Evolutionary conservation across 2,888 invertebrate genomes (phyloP).

Genomic region (Tetrapedia diversipes): DNA sequence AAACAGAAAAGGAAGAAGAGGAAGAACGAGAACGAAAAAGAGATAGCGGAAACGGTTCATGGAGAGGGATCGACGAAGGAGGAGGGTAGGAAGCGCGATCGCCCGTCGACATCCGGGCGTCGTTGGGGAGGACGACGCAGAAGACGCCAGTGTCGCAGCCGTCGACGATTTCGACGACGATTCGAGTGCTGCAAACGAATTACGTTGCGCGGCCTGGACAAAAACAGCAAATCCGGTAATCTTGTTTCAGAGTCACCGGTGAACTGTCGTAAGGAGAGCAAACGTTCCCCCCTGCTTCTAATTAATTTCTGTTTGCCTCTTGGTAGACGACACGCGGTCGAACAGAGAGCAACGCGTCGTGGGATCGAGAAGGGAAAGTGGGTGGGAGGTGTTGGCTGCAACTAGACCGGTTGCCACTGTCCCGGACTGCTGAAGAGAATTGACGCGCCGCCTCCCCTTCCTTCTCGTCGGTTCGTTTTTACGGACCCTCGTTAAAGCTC

Average conservation of each 20-base stretch:
- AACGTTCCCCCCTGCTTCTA: conserved; percentile 72
- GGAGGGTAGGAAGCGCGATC: conserved; percentile 27
- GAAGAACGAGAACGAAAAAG: too few relatives aligned
- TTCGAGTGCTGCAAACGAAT: conserved; percentile 76
- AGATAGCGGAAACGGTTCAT: neutral
- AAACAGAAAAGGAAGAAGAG: neutral
- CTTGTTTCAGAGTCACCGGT: conserved; percentile 73
- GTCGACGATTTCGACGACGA: conserved; percentile 55
- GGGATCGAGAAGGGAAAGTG: neutral
- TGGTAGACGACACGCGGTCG: conserved; percentile 26
- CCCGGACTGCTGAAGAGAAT: conserved; percentile 31
- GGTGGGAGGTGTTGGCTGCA: neutral
- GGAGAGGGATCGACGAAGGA: neutral
- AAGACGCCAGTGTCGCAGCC: conserved; percentile 40
- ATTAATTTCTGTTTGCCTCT: conserved; percentile 75
- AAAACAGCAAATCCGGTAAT: conserved; percentile 76
- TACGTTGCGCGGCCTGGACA: conserved; percentile 68
- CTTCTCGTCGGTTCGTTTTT: conserved; percentile 49
- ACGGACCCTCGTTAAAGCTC: conserved; percentile 64
- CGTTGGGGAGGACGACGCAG: conserved; percentile 39
- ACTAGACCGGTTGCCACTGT: conserved; percentile 23
- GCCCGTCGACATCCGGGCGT: conserved; percentile 70
- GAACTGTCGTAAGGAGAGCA: conserved; percentile 66
- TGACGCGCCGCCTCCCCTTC: conserved; percentile 40
- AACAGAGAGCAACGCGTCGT: conserved; percentile 5